phyloP scores from a whole-genome alignment of 2,888 invertebrate species.

The Ceriagrion tenellum region DNA sequence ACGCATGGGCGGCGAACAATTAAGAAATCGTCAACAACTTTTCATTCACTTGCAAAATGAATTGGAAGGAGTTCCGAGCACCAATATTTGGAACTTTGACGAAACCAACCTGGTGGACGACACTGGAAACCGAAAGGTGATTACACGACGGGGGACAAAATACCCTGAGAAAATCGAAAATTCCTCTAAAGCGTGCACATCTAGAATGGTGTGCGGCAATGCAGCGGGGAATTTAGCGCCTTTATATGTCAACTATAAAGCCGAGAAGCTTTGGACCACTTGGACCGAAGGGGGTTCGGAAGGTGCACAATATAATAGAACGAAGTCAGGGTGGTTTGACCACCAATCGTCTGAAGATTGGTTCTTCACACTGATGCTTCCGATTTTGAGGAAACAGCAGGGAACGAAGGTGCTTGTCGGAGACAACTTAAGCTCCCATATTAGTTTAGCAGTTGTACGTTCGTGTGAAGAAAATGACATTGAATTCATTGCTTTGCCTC shows the following conservation, averaged over 20 bases:
- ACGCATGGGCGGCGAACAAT: not conserved
- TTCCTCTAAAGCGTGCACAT: not conserved
- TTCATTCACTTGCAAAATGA: not conserved
- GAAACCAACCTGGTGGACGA: not conserved
- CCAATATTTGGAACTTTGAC: not conserved
- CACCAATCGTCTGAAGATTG: constrained; percentile 71
- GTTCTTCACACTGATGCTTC: constrained; percentile 68
- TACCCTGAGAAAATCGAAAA: not conserved
- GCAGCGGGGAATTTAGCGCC: constrained; percentile 73
- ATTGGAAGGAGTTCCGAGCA: not conserved
- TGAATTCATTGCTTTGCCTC: constrained; percentile 75
- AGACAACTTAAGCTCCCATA: constrained; percentile 76
- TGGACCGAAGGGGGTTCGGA: constrained; percentile 76
- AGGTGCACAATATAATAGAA: constrained; percentile 75
- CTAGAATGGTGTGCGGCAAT: constrained; percentile 33
- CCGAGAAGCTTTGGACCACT: constrained; percentile 75
- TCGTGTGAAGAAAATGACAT: constrained; percentile 75
- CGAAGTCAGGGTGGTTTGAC: constrained; percentile 72
- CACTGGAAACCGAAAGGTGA: not conserved
- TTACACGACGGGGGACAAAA: not conserved
- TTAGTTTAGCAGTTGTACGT: constrained; percentile 73
- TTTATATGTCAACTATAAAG: constrained; percentile 77
- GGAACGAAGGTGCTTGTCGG: constrained; percentile 75
- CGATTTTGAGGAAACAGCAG: not conserved
- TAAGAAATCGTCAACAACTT: not conserved